Conservation (phyloP, 2,113 vertebrate species). For the Python bivittatus region DNA sequence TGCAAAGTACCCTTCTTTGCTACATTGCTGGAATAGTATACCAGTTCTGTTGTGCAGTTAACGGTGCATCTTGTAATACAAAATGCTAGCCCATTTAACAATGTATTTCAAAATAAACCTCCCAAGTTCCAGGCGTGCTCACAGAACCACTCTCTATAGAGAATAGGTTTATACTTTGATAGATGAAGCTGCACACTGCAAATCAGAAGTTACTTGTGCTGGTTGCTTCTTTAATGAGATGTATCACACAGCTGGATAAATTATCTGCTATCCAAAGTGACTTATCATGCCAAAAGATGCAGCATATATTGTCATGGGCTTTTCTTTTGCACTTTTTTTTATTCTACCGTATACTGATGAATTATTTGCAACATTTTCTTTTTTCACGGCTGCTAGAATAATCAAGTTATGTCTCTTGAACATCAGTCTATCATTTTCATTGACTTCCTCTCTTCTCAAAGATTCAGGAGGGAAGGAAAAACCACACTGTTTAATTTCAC, state of each 20-base stretch:
- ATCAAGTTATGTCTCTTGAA: constrained; percentile 68
- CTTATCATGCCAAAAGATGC: constrained; percentile 66
- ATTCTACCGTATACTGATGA: constrained; percentile 66
- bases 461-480: constrained; percentile 23
- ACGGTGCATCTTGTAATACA: constrained; percentile 63
- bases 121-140: constrained; percentile 50
- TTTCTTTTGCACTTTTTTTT: constrained; percentile 51
- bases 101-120: constrained; percentile 56
- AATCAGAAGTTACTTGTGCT: constrained; percentile 71
- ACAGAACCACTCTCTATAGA: constrained; percentile 42
- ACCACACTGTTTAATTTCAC: constrained; percentile 61
- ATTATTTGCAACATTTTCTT: constrained; percentile 70
- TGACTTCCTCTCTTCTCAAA: constrained; percentile 55
- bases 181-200: constrained; percentile 54
- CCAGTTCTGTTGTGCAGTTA: constrained; percentile 37
- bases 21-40: constrained; percentile 42
- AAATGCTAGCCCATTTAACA: constrained; percentile 56
- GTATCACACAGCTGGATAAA: constrained; percentile 65
- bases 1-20: constrained; percentile 49
- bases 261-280: constrained; percentile 64
- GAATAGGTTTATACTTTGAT: constrained; percentile 56
- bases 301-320: constrained; percentile 67
- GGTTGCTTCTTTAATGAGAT: constrained; percentile 70
- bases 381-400: constrained; percentile 64
- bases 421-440: constrained; percentile 65